Evolutionary conservation across 2,888 invertebrate species (phyloP).

Genomic region (Pocota personata): DNA sequence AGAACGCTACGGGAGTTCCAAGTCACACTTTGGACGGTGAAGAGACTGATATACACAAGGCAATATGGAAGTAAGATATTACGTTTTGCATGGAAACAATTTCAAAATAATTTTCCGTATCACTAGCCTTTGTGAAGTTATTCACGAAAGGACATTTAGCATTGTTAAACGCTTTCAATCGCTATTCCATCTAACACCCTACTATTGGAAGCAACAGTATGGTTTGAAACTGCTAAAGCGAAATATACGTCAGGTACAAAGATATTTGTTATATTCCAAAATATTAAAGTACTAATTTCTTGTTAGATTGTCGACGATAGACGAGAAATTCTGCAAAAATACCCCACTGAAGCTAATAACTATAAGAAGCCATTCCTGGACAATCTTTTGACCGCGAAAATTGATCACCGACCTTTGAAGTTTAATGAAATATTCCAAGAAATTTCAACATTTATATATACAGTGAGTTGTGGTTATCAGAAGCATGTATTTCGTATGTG

Average conservation of each 20-base stretch:
- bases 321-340: constrained; percentile 61
- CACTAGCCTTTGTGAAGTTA: constrained; percentile 71
- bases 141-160: constrained; percentile 74
- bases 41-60: constrained; percentile 76
- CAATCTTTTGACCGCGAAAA: constrained; percentile 77
- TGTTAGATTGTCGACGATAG: constrained; percentile 75
- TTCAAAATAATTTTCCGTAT: background rate
- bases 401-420: constrained; percentile 77
- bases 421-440: constrained; percentile 78
- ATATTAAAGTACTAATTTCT: background rate
- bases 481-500: background rate
- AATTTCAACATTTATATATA: constrained; percentile 79
- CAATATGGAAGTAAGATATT: constrained; percentile 75
- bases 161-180: constrained; percentile 74
- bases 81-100: background rate
- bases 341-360: background rate
- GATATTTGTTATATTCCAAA: constrained; percentile 51
- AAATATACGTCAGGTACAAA: constrained; percentile 34
- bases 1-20: constrained; percentile 77
- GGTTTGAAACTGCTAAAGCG: background rate
- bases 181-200: constrained; percentile 79
- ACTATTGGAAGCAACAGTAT: constrained; percentile 82
- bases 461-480: constrained; percentile 73
- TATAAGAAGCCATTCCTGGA: constrained; percentile 78
- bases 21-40: constrained; percentile 76